Evolutionary conservation across 2,797 vertebrate species (phyloP).

Genomic region (Phrynocephalus forsythii): DNA sequence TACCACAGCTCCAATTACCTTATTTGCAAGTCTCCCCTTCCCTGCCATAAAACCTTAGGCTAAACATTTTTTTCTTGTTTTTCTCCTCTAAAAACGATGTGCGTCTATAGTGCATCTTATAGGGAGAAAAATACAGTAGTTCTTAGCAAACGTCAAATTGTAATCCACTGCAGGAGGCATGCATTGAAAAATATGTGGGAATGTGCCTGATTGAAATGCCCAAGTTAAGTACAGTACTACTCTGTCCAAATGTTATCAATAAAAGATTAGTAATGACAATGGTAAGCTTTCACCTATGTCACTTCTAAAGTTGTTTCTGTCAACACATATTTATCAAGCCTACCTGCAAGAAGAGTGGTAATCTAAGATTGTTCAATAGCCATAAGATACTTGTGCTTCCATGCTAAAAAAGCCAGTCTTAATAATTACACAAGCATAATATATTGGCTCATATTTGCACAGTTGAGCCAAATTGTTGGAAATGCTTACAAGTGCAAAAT

Average conservation of each 20-base stretch:
- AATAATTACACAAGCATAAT: not conserved
- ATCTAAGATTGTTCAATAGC: not conserved
- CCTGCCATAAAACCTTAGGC: too few relatives aligned
- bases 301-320: not conserved
- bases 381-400: not conserved
- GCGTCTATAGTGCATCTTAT: too few relatives aligned
- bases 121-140: not conserved
- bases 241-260: not conserved
- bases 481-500: not conserved
- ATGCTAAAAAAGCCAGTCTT: not conserved
- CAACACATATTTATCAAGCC: not conserved
- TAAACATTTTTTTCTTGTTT: too few relatives aligned
- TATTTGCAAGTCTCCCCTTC: too few relatives aligned
- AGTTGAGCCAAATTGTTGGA: not conserved
- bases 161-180: not conserved
- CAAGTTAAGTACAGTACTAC: slow-evolving; percentile 21
- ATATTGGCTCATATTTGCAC: not conserved
- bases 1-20: too few relatives aligned
- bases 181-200: not conserved
- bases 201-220: slow-evolving; percentile 15
- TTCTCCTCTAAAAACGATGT: too few relatives aligned
- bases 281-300: not conserved
- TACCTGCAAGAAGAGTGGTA: not conserved
- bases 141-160: not conserved
- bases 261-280: not conserved